Conservation (phyloP, 2,888 invertebrate genomes). For the Chrysodeixis includens region DNA sequence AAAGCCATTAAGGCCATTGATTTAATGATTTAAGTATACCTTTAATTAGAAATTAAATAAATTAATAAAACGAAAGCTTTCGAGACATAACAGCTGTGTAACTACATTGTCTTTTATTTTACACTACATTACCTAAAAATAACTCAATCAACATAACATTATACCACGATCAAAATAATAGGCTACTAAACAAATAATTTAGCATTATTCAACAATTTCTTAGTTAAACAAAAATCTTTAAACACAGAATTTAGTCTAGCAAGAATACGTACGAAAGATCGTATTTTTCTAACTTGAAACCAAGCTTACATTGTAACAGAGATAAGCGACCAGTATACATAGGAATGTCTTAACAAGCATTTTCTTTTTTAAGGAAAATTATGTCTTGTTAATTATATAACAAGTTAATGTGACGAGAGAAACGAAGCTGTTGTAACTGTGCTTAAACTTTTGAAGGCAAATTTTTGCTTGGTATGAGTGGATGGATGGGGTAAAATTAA, state of each 20-base stretch:
- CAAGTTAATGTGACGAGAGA: conserved; percentile 29
- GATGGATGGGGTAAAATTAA: too few relatives aligned
- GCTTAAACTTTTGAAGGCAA: conserved; percentile 10
- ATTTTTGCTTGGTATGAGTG: not conserved
- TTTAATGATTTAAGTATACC: too few relatives aligned
- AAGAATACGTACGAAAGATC: conserved; percentile 25
- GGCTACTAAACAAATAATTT: conserved; percentile 14
- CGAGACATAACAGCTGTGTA: too few relatives aligned
- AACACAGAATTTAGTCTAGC: conserved; percentile 18
- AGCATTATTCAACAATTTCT: conserved; percentile 11
- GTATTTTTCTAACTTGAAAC: conserved; percentile 29
- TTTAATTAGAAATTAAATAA: too few relatives aligned
- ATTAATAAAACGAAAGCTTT: too few relatives aligned
- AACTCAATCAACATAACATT: not conserved
- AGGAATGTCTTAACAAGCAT: conserved; percentile 31
- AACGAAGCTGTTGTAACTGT: conserved; percentile 38
- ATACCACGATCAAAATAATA: conserved; percentile 9
- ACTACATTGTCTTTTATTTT: too few relatives aligned
- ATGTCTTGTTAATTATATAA: conserved; percentile 49
- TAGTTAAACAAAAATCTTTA: conserved; percentile 29
- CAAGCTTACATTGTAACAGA: conserved; percentile 43
- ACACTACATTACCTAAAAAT: too few relatives aligned
- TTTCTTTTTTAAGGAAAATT: conserved; percentile 38
- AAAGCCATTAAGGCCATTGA: too few relatives aligned
- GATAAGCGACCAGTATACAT: conserved; percentile 42